Base-by-base conservation (phyloP, 1,140 invertebrate genomes). In the Drosophila littoralis region DNA sequence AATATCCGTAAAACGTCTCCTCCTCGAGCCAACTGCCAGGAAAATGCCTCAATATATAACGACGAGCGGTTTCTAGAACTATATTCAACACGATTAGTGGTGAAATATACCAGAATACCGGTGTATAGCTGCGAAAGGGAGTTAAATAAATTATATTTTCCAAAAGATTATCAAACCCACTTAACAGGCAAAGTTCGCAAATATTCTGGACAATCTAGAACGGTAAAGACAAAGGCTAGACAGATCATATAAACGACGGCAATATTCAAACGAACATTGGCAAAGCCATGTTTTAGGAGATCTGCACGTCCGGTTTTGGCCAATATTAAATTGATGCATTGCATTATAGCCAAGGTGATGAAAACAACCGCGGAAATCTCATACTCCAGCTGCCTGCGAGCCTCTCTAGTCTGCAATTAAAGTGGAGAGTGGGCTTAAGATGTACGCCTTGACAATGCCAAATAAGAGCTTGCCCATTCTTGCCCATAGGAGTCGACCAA, bases 401-500 rank as follows among this genome's bases (percentile, higher is more conserved):
- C 72, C 0, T 5, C 28, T 0, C 6, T 7, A 13, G 54, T 75
- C 82, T 85, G 50, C 12, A 69, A 46, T 22, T 7, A 3, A 36
- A 33, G 6, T 12, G 10, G 5, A 50, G 22, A 12, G 36, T 4
- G 8, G 35, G 1, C n/a, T 15, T n/a, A 15, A 22, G 32, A 7
- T 40, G 32, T 10, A 28, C 8, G 9, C 6, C 2, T 38, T 6
- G 22, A 12, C 5, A 58, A 28, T 17, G 38, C 6, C 13, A 7
- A 1, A 36, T 35, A 5, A 32, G 10, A 38, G 38, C 38, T 40
- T 42, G 79, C 83, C 84, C 83, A 88, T 60, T 88, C 84, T 46
- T 88, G 79, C 28, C 84, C 83, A 38, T 67, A 70, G 0, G 83
- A 77, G 33, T 88, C 83, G 5, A 43, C 17, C 7, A 88, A 7